Percentiles rank a stretch among this genome's conserved stretches.
Conservation (phyloP, 2,888 invertebrate species). For the Apantesis nais region DNA sequence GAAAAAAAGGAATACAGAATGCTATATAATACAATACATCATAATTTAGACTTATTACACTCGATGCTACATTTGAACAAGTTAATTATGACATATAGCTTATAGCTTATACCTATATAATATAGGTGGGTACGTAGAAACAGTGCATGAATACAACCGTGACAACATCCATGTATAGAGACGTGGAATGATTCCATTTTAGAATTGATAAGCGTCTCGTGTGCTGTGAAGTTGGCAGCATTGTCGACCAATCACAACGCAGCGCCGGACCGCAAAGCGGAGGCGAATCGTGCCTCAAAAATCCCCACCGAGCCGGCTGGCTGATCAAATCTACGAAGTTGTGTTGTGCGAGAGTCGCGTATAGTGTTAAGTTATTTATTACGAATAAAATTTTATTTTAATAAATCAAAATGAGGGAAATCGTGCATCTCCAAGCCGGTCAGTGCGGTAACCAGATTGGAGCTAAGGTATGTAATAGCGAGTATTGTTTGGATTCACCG, state of each 20-base stretch:
- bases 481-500: conserved; percentile 23
- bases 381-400: conserved; percentile 61
- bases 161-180: conserved; percentile 62
- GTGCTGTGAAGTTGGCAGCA: conserved; percentile 66
- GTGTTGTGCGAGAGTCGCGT: conserved; percentile 79
- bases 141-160: conserved; percentile 22
- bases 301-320: conserved; percentile 67
- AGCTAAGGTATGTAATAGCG: conserved; percentile 75
- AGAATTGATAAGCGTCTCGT: conserved; percentile 56
- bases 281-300: conserved; percentile 81
- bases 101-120: no score
- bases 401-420: conserved; percentile 90
- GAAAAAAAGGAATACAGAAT: no score
- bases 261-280: conserved; percentile 65
- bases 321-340: conserved; percentile 76
- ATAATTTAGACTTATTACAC: no score
- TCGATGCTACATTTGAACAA: no score
- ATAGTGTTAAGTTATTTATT: conserved; percentile 79
- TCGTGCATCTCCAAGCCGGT: conserved; percentile 93
- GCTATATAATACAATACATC: no score
- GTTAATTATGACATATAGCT: no score
- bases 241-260: conserved; percentile 68
- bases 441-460: conserved; percentile 95
- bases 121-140: not conserved
- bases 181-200: conserved; percentile 64